Conservation (phyloP, 1,140 invertebrate species). For the Sminthurinus signatus region DNA sequence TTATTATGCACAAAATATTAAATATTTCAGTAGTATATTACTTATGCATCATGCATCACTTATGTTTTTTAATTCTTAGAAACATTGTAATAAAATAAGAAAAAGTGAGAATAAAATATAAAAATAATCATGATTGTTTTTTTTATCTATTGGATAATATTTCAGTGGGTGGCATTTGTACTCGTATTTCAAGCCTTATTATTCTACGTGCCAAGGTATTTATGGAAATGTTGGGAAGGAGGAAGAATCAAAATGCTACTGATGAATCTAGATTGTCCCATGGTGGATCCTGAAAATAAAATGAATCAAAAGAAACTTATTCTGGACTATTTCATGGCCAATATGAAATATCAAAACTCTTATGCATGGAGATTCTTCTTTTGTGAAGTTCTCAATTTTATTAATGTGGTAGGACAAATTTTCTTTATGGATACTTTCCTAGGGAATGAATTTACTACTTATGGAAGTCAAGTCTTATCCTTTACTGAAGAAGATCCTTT, state of each 20-base stretch:
- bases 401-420: constrained; percentile 47
- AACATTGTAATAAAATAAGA: too few relatives aligned
- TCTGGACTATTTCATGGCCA: constrained; percentile 71
- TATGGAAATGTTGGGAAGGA: constrained; percentile 58
- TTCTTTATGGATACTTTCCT: constrained; percentile 46
- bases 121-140: not conserved
- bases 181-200: constrained; percentile 62
- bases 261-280: constrained; percentile 70
- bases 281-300: constrained; percentile 68
- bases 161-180: constrained; percentile 92
- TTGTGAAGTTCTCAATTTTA: constrained; percentile 46
- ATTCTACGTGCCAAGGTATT: constrained; percentile 64
- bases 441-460: constrained; percentile 45
- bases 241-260: constrained; percentile 74
- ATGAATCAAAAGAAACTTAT: constrained; percentile 66
- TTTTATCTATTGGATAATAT: constrained; percentile 59
- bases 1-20: not conserved
- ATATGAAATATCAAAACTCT: constrained; percentile 73
- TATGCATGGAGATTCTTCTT: constrained; percentile 54
- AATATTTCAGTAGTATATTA: not conserved
- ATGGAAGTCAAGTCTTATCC: constrained; percentile 43
- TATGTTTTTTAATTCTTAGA: too few relatives aligned
- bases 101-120: too few relatives aligned
- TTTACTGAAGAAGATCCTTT: constrained; percentile 36
- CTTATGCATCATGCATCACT: not conserved